Evolutionary conservation across 1,140 invertebrate species (phyloP), one percentile per base, ranked within the genome.

Genomic region (Bactericera cockerelli): DNA sequence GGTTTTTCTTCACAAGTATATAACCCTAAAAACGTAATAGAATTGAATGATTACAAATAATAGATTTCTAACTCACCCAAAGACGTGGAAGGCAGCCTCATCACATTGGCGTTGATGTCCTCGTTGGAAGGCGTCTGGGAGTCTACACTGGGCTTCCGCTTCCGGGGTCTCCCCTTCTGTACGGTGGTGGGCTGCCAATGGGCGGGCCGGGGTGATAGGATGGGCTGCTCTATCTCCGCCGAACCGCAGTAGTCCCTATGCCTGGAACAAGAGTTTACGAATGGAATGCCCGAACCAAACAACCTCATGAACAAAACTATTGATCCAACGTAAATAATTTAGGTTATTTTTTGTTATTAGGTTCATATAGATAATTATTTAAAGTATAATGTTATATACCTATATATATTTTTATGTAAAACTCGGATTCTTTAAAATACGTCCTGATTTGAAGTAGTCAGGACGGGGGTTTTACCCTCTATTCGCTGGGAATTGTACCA

Each of bases 161-260:
- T 93, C 64, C 88, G 75, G 0, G 89, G 88, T 31, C 89, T 71
- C 2, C 89, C 89, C 71, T 93, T 93, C 62, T 86, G 83, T 19
- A 75, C 76, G 1, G 73, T 69, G 13, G 75, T 75, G 70, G 26
- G 69, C 71, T 63, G 67, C 77, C 68, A 64, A 77, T 63, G 68
- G 76, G 63, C 71, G 77, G 69, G 72, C 77, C 66, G 70, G 69
- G 79, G 70, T 70, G 83, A 72, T n/a, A n/a, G n/a, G 73, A 81
- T 65, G 68, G 79, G 62, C 71, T 79, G 67, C 55, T 66, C 69
- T 61, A 61, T 63, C 26, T 64, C 66, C 56, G 63, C 65, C 58
- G 63, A 61, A 13, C 68, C 65, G 38, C 64, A 68, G 58, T 61
- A 61, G 59, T 63, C 65, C 8, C 66, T n/a, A 61, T 65, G 62